These are phyloP conservation scores for Tetrao urogallus DNA, from an alignment of 2,113 vertebrate genomes.

Conservation along the genomic window DNA sequence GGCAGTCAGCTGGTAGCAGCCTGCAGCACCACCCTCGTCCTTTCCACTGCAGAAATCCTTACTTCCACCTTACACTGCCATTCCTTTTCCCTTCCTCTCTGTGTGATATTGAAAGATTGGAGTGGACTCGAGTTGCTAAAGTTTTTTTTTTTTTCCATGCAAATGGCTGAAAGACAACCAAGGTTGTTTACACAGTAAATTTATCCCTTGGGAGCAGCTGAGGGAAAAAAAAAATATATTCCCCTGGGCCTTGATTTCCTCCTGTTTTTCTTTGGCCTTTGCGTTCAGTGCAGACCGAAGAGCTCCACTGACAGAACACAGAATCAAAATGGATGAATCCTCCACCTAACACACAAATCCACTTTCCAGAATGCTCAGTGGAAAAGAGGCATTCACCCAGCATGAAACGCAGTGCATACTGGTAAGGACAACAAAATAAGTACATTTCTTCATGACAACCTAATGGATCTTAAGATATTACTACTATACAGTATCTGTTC, in stretches of 20 bases:
- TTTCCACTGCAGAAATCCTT: not conserved
- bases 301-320: not conserved
- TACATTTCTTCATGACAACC: not conserved
- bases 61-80: not conserved
- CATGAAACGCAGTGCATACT: conserved; percentile 17
- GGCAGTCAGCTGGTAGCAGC: not conserved
- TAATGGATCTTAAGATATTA: not conserved
- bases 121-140: not conserved
- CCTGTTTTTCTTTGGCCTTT: conserved; percentile 6
- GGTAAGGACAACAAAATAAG: conserved; percentile 57
- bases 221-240: not conserved
- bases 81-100: not conserved
- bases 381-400: conserved; percentile 17
- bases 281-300: not conserved
- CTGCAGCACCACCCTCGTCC: not conserved
- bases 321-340: conserved; percentile 15
- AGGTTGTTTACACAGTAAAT: conserved; percentile 54
- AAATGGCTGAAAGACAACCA: not conserved
- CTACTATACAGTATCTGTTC: not conserved
- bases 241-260: conserved; percentile 38
- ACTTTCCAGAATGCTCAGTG: not conserved
- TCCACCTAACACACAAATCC: not conserved
- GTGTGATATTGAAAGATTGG: not conserved
- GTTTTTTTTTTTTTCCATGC: not conserved
- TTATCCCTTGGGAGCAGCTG: conserved; percentile 27